Evolutionary conservation across 2,888 invertebrate species (phyloP).

Genomic region (Megastigmus dorsalis): DNA sequence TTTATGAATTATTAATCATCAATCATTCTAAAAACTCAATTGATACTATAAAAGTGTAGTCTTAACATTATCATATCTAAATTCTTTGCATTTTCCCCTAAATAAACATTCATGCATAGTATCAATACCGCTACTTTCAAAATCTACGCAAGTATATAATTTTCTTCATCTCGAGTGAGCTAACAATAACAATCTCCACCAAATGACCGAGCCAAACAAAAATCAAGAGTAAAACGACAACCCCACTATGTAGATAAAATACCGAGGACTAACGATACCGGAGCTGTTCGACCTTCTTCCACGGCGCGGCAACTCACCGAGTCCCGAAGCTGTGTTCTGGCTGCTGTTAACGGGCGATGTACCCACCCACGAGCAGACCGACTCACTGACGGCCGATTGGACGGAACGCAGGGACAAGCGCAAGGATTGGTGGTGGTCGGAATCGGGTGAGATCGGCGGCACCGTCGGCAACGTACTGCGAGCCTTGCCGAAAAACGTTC

Average conservation of each 20-base stretch:
- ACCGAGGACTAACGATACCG: slow-evolving; percentile 67
- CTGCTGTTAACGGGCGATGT: slow-evolving; percentile 68
- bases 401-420: slow-evolving; percentile 60
- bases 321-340: slow-evolving; percentile 69
- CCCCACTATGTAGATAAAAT: slow-evolving; percentile 63
- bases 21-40: no score
- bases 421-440: slow-evolving; percentile 65
- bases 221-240: neutral
- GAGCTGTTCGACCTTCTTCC: slow-evolving; percentile 65
- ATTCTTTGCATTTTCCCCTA: no score
- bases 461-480: slow-evolving; percentile 59
- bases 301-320: slow-evolving; percentile 65
- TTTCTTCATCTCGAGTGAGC: no score
- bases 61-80: no score
- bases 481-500: slow-evolving; percentile 60
- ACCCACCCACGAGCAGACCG: slow-evolving; percentile 66
- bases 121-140: no score
- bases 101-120: no score
- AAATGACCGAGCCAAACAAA: no score
- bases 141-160: no score
- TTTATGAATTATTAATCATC: no score
- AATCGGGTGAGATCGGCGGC: slow-evolving; percentile 58
- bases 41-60: no score
- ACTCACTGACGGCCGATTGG: slow-evolving; percentile 67
- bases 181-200: no score